Percentiles rank a stretch among this genome's conserved stretches.
Conservation (phyloP, 2,113 vertebrate species). For the Spermophilus dauricus region DNA sequence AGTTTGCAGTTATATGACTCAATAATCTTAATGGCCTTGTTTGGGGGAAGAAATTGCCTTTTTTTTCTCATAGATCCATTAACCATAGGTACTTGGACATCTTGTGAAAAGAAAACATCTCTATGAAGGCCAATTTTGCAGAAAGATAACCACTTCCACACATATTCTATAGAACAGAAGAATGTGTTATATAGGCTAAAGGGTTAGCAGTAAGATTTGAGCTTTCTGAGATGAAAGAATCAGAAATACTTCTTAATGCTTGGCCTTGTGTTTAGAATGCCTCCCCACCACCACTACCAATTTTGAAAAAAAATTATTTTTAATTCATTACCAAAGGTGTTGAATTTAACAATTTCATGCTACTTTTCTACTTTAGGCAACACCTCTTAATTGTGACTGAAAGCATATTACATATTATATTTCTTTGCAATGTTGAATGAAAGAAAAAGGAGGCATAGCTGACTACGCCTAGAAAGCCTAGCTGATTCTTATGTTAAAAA, state of each 20-base stretch:
- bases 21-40: background rate
- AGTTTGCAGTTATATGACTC: background rate
- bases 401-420: background rate
- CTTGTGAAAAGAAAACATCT: background rate
- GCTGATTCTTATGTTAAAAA: background rate
- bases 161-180: background rate
- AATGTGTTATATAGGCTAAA: background rate
- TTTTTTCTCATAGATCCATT: background rate
- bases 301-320: slow-evolving; percentile 10
- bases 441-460: background rate
- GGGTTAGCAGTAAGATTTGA: background rate
- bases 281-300: background rate
- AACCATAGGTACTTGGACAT: background rate
- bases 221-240: background rate
- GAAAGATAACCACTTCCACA: background rate
- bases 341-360: slow-evolving; percentile 8
- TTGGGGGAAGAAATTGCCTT: background rate
- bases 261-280: background rate
- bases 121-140: background rate
- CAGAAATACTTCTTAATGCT: slow-evolving; percentile 26
- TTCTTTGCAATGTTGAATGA: slow-evolving; percentile 8
- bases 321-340: background rate
- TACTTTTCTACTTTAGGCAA: background rate
- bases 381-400: background rate
- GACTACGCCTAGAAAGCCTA: background rate